phyloP scores from a whole-genome alignment of 1,140 invertebrate species.

The Drosophila leontia region DNA sequence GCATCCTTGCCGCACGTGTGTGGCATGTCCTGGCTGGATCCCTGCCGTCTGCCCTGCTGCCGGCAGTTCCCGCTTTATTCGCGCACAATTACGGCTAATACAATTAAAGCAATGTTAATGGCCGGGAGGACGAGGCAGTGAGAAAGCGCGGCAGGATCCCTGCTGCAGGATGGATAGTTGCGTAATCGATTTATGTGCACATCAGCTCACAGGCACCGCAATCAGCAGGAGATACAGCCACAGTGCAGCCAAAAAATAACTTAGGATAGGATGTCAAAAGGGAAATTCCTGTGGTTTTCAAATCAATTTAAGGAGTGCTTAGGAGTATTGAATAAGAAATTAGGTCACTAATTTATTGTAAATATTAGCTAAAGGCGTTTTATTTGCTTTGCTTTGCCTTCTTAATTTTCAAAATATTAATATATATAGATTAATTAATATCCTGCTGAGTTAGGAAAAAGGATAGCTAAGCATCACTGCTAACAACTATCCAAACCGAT shows the following conservation, averaged over 20 bases:
- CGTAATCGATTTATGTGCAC: slow-evolving; percentile 80
- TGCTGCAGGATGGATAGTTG: slow-evolving; percentile 49
- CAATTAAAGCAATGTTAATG: slow-evolving; percentile 79
- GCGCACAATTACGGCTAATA: slow-evolving; percentile 81
- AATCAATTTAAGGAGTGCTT: not conserved
- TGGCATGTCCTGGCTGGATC: slow-evolving; percentile 30
- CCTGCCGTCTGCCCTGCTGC: slow-evolving; percentile 20
- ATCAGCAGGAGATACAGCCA: slow-evolving; percentile 9
- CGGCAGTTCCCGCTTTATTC: slow-evolving; percentile 56
- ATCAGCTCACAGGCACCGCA: slow-evolving; percentile 50
- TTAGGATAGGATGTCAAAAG: not conserved
- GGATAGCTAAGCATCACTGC: slow-evolving; percentile 1
- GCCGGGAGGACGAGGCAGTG: not conserved
- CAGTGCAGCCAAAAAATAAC: slow-evolving; percentile 6
- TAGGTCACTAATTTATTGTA: not conserved
- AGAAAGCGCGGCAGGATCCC: slow-evolving; percentile 1
- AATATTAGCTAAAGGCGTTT: not conserved
- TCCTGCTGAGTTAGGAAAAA: not conserved
- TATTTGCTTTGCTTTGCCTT: not conserved
- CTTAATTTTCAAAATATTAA: not conserved
- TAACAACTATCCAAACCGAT: too few relatives aligned
- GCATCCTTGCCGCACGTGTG: slow-evolving; percentile 35
- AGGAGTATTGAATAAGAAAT: not conserved
- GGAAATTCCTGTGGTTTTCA: not conserved
- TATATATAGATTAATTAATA: not conserved